A percentile compares a stretch with the other conserved stretches of the same genome.
Conservation (phyloP, 2,113 vertebrate genomes). For the Cairina moschata region DNA sequence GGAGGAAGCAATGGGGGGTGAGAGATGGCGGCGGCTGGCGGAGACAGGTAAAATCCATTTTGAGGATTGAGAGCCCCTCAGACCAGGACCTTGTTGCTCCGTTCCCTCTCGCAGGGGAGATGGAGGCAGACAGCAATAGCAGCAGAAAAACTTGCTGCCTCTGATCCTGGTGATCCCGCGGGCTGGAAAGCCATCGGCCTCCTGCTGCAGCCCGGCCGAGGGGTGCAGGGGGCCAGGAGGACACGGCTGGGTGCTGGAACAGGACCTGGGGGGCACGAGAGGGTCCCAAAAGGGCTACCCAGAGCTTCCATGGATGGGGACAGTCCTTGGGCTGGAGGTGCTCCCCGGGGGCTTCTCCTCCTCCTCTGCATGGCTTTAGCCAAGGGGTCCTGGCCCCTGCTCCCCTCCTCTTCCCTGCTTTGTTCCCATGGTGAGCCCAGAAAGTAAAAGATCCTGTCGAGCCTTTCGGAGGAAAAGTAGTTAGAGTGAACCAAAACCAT, state of each 20-base stretch:
- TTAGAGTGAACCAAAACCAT: not conserved
- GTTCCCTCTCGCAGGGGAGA: not conserved
- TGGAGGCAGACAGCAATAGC: not conserved
- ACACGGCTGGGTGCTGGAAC: not conserved
- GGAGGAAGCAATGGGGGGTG: slow-evolving; percentile 66
- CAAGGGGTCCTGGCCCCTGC: not conserved
- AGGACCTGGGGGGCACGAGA: not conserved
- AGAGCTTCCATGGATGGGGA: accelerated
- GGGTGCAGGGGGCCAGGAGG: not conserved
- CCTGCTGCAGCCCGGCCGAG: not conserved
- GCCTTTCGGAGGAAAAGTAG: not conserved
- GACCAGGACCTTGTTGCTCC: slow-evolving; percentile 61
- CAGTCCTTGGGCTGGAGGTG: not conserved
- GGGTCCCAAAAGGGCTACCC: not conserved
- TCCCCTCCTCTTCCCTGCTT: not conserved
- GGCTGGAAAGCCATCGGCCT: not conserved
- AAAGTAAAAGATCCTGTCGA: not conserved
- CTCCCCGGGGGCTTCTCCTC: not conserved
- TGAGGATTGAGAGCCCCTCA: slow-evolving; percentile 60
- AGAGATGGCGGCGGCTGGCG: slow-evolving; percentile 68
- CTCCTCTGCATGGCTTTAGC: not conserved
- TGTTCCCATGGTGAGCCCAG: not conserved
- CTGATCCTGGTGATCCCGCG: not conserved
- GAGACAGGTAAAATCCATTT: slow-evolving; percentile 76
- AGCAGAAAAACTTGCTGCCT: slow-evolving; percentile 10